phyloP scores from a whole-genome alignment of 2,888 invertebrate species.

The Harpagoxenus sublaevis region DNA sequence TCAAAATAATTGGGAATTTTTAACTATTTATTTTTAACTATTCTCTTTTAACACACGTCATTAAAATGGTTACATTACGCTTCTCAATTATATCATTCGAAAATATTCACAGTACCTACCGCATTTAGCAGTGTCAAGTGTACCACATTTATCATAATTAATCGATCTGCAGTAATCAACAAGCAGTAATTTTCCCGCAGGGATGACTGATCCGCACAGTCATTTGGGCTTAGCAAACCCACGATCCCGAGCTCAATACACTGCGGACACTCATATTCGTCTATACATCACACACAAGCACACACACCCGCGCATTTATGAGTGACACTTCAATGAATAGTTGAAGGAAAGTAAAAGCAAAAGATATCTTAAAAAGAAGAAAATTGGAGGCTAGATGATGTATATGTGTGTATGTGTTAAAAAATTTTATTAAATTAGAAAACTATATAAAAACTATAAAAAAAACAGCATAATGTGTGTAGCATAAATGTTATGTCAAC shows the following conservation, averaged over 20 bases:
- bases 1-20: not conserved
- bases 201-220: conserved; percentile 22
- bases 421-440: conserved; percentile 3
- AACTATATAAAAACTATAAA: not conserved
- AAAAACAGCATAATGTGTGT: not conserved
- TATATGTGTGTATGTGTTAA: not conserved
- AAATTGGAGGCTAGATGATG: not conserved
- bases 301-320: not conserved
- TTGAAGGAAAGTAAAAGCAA: not conserved
- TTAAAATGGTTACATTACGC: not conserved
- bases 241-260: conserved; percentile 10
- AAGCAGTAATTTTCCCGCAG: conserved; percentile 26
- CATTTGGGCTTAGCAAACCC: conserved; percentile 27
- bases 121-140: not conserved
- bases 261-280: not conserved
- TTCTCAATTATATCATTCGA: not conserved
- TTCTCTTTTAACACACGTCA: not conserved
- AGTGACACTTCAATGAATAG: not conserved
- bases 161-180: conserved; percentile 8
- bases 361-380: not conserved
- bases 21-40: not conserved
- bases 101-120: not conserved
- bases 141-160: conserved; percentile 24
- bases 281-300: not conserved
- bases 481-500: not conserved